Percentiles rank a stretch among this genome's conserved stretches.
Evolutionary conservation across 2,797 vertebrate species (phyloP).

Genomic region (Amblyraja radiata): DNA sequence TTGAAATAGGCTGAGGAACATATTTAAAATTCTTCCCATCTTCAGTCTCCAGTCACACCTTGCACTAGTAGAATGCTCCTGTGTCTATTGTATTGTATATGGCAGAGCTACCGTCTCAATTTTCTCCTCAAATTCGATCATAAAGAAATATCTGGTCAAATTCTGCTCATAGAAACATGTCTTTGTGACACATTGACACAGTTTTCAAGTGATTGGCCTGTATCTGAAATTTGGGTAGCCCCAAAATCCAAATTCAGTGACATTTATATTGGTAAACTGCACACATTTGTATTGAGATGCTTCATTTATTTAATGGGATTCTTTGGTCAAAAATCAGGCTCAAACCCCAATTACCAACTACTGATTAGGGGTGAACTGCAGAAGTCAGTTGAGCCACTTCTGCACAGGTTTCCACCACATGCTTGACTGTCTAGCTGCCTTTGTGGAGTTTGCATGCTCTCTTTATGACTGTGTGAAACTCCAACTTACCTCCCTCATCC

Average conservation of each 20-base stretch:
- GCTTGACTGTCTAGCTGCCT: too few species aligned
- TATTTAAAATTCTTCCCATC: not conserved
- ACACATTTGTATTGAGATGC: not conserved
- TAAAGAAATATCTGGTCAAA: not conserved
- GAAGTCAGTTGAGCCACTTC: too few species aligned
- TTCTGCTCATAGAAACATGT: not conserved
- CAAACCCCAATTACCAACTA: not conserved
- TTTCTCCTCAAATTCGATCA: not conserved
- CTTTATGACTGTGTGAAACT: too few species aligned
- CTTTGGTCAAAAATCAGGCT: not conserved
- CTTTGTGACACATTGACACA: not conserved
- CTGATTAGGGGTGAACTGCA: too few species aligned
- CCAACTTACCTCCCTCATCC: too few species aligned
- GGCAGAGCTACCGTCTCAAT: not conserved
- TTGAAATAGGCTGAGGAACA: not conserved
- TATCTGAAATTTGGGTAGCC: not conserved
- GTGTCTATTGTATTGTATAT: not conserved
- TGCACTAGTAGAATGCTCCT: not conserved
- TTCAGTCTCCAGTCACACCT: not conserved
- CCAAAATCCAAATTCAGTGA: not conserved
- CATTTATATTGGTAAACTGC: not conserved
- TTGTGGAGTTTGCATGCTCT: too few species aligned
- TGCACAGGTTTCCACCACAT: too few species aligned
- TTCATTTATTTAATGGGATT: not conserved
- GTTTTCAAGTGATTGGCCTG: not conserved